Evolutionary conservation across 2,797 vertebrate genomes (phyloP), one percentile per base, ranked within the genome.

Genomic region (Microctenopoma stevenorrisi): DNA sequence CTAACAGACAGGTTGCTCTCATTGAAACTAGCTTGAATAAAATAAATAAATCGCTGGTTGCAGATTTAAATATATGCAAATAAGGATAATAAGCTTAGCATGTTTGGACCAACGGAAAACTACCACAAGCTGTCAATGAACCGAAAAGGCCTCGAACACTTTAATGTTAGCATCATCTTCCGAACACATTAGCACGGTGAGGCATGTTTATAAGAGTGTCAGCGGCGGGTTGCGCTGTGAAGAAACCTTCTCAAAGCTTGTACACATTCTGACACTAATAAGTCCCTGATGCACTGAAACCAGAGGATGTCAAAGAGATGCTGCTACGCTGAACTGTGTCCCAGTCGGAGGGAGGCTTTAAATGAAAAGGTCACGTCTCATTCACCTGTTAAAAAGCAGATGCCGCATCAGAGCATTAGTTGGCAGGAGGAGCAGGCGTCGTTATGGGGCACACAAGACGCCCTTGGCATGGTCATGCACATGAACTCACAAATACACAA

Each of bases 341-440:
- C 79, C 84, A 76, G 76, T 65, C 69, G 81, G 86, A 79, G 79
- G 80, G 70, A 37, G 85, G 66, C 76, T 86, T 91, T 82, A 81
- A 86, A 87, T 72, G 78, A 88, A 89, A 91, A 92, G 86, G 89
- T 92, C 91, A 93, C 74, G 4, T 86, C 84, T 85, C 81, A 86
- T 91, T 85, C 89, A 94, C 90, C 91, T 90, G 91, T 89, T 90
- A 83, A 88, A 92, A 86, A 88, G 85, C 88, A 90, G 89, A 91
- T 88, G 88, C 87, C 89, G 84, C 83, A 87, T 88, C 89, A 87
- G 88, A 89, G 86, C 82, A 76, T 77, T 61, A 75, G 76, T 90
- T 91, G 90, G 90, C 89, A 84, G 69, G 55, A 7, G 69, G 66
- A 68, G 76, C 86, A 82, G 78, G 76, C 78, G 82, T 81, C 78